phyloP scores from a whole-genome alignment of 2,113 vertebrate genomes.

The Pseudois nayaur region DNA sequence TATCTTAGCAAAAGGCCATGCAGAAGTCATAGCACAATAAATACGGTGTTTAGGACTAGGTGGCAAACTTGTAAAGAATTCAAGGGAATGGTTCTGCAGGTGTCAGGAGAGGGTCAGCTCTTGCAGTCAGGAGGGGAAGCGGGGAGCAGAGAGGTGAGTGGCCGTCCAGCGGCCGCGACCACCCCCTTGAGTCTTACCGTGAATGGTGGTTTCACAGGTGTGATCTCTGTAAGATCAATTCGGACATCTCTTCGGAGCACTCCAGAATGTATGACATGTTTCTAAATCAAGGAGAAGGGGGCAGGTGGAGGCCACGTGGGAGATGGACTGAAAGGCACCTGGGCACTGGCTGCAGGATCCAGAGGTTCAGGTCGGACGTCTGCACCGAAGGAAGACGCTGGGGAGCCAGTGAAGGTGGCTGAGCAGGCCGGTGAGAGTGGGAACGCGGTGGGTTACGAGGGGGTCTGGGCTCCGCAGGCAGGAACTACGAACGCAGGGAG shows the following conservation, averaged over 20 bases:
- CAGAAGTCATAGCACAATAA: neutral
- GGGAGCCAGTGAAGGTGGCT: neutral
- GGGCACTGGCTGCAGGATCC: neutral
- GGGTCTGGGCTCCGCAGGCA: neutral
- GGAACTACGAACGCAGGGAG: too few species aligned
- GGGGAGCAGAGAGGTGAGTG: neutral
- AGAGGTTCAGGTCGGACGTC: neutral
- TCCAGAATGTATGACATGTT: neutral
- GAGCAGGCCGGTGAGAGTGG: neutral
- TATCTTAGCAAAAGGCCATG: neutral
- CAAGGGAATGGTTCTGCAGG: neutral
- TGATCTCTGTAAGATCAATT: neutral
- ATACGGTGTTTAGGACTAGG: neutral
- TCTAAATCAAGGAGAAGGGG: neutral
- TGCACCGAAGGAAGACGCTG: accelerated
- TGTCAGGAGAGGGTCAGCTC: neutral
- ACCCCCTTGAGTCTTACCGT: neutral
- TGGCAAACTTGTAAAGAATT: neutral
- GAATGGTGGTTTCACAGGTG: neutral
- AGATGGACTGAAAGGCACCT: accelerated
- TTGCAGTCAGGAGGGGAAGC: neutral
- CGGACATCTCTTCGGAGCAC: neutral
- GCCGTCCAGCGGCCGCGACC: accelerated
- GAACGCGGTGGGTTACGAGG: neutral
- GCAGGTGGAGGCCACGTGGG: neutral